Conservation (phyloP, 2,888 invertebrate species). For the Prosopocoilus inquinatus region DNA sequence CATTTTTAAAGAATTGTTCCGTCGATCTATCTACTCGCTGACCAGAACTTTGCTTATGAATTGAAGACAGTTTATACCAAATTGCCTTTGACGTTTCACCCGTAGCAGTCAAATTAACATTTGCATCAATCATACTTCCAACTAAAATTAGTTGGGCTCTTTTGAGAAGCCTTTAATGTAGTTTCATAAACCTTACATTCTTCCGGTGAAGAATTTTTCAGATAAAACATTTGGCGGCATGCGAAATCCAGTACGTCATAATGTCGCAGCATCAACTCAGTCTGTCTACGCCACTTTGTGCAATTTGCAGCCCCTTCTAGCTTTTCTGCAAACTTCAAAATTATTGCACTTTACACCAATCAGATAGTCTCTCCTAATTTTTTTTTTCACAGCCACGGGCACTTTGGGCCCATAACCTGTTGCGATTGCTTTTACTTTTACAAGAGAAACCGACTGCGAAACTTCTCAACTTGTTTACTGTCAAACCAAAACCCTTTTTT, state of each 20-base stretch:
- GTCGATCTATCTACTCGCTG: constrained; percentile 26
- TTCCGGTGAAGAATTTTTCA: too few species aligned
- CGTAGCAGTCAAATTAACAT: too few species aligned
- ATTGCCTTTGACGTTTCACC: not conserved
- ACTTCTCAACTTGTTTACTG: too few species aligned
- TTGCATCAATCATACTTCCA: constrained; percentile 14
- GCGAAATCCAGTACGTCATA: constrained; percentile 23
- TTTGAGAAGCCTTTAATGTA: constrained; percentile 1
- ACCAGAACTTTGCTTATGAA: constrained; percentile 27
- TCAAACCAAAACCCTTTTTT: too few species aligned
- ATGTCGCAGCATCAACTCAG: constrained; percentile 19
- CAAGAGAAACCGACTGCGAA: too few species aligned
- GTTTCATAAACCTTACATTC: too few species aligned
- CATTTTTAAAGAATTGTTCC: constrained; percentile 23
- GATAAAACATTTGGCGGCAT: too few species aligned
- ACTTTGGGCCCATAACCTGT: too few species aligned
- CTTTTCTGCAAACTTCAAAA: constrained; percentile 1
- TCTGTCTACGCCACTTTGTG: constrained; percentile 22
- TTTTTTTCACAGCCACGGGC: too few species aligned
- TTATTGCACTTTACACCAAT: too few species aligned
- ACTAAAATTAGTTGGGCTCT: constrained; percentile 23
- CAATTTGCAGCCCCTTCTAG: constrained; percentile 16
- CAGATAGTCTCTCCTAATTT: too few species aligned
- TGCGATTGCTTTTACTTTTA: too few species aligned
- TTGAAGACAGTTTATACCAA: constrained; percentile 11